Evolutionary conservation across 2,113 vertebrate species (phyloP).

Genomic region (Syrmaticus mikado): DNA sequence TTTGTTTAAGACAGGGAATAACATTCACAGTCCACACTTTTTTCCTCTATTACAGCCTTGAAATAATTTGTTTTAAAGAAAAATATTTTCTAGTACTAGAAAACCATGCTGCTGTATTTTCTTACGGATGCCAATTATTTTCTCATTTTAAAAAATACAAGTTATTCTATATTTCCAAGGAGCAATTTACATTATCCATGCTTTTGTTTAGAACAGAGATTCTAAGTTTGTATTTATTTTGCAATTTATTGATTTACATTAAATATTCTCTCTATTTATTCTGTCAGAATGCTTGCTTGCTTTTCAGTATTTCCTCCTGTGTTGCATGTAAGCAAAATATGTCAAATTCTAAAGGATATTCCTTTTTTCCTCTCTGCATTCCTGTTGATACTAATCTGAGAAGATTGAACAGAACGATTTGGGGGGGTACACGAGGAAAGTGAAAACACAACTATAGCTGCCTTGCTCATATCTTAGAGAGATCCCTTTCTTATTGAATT

Average conservation of each 20-base stretch:
- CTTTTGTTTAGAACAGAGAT: no score
- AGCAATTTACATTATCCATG: background rate
- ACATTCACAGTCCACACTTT: background rate
- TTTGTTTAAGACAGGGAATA: background rate
- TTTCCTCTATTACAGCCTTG: background rate
- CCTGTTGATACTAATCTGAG: background rate
- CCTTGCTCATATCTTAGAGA: rapidly evolving
- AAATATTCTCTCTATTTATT: background rate
- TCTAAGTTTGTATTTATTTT: background rate
- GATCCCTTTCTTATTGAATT: background rate
- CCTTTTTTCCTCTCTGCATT: background rate
- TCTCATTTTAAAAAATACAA: background rate
- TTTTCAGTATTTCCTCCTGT: background rate
- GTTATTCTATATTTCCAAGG: background rate
- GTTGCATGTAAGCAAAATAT: background rate
- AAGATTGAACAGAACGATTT: background rate
- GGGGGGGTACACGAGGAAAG: background rate
- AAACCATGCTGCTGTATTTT: background rate
- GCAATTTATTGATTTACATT: background rate
- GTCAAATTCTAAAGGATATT: background rate
- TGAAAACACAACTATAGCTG: background rate
- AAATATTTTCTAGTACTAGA: background rate
- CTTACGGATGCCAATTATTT: background rate
- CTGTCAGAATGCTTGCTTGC: background rate
- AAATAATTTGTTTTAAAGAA: background rate